A percentile compares a stretch with the other conserved stretches of the same genome.
These are phyloP conservation scores for Bombus sylvicola DNA, from an alignment of 1,140 invertebrate species.

Conservation along the genomic window DNA sequence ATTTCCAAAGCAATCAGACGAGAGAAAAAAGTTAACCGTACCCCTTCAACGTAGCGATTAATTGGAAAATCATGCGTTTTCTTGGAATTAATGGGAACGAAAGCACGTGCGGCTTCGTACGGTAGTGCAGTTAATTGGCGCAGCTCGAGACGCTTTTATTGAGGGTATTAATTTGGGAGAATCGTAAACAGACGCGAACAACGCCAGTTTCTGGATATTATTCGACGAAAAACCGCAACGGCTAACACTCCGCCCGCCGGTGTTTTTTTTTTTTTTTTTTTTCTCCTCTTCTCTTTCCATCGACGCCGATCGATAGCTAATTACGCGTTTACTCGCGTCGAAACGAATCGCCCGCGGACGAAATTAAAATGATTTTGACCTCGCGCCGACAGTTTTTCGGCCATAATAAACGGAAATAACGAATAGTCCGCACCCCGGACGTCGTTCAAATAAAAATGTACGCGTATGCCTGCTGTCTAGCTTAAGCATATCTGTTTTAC, in stretches of 20 bases:
- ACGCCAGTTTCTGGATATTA: constrained; percentile 53
- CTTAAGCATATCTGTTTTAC: constrained; percentile 35
- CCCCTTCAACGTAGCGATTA: constrained; percentile 16
- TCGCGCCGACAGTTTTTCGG: constrained; percentile 47
- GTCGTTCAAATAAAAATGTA: constrained; percentile 29
- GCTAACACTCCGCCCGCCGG: neutral
- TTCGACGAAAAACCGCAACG: constrained; percentile 49
- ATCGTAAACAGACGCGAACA: constrained; percentile 10
- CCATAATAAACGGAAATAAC: constrained; percentile 56
- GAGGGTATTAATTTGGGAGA: constrained; percentile 60
- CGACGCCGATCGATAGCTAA: constrained; percentile 51
- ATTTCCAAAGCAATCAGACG: neutral
- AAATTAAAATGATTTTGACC: constrained; percentile 63
- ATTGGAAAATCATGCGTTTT: constrained; percentile 39
- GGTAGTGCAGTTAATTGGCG: constrained; percentile 55
- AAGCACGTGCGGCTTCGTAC: constrained; percentile 17
- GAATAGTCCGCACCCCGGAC: constrained; percentile 24
- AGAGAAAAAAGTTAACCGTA: neutral
- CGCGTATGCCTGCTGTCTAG: constrained; percentile 14
- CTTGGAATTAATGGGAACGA: constrained; percentile 56
- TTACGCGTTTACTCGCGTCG: constrained; percentile 59
- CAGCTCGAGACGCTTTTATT: constrained; percentile 49
- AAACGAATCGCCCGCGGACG: constrained; percentile 49
- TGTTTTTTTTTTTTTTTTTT: neutral
- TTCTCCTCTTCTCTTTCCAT: neutral